These are phyloP conservation scores for Globia sparganii DNA, from an alignment of 2,888 invertebrate species.

Conservation along the genomic window DNA sequence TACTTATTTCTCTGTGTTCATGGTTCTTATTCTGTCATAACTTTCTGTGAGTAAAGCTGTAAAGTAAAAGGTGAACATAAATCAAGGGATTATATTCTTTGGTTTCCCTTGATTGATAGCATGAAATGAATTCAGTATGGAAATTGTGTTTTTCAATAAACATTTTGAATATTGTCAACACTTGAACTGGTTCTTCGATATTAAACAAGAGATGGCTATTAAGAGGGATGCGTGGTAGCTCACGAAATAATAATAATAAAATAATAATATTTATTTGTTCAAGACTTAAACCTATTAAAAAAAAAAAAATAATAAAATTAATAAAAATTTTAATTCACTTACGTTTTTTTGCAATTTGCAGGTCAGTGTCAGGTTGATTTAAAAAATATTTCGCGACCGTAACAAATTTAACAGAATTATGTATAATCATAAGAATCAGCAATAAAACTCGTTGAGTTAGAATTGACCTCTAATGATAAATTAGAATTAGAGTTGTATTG, in stretches of 20 bases:
- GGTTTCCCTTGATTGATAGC: not conserved
- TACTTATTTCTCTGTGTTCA: conserved; percentile 1
- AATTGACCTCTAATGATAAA: too few species aligned
- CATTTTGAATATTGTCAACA: not conserved
- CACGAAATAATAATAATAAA: too few species aligned
- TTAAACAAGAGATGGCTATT: not conserved
- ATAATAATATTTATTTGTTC: too few species aligned
- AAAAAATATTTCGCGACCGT: not conserved
- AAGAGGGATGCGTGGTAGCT: too few species aligned
- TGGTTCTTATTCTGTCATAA: not conserved
- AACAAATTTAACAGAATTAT: too few species aligned
- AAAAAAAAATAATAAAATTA: too few species aligned
- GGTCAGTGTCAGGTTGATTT: not conserved
- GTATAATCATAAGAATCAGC: too few species aligned
- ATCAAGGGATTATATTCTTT: not conserved
- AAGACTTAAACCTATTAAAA: too few species aligned
- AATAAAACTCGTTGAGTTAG: too few species aligned
- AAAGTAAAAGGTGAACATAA: not conserved
- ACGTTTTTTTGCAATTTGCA: not conserved
- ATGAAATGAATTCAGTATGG: not conserved
- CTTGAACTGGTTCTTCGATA: not conserved
- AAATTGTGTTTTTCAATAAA: not conserved
- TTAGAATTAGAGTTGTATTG: too few species aligned
- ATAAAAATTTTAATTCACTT: too few species aligned
- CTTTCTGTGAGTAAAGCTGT: not conserved